Conservation (phyloP, 53 echinoderm and acorn worm genomes). For the Temnopleurus reevesii region DNA sequence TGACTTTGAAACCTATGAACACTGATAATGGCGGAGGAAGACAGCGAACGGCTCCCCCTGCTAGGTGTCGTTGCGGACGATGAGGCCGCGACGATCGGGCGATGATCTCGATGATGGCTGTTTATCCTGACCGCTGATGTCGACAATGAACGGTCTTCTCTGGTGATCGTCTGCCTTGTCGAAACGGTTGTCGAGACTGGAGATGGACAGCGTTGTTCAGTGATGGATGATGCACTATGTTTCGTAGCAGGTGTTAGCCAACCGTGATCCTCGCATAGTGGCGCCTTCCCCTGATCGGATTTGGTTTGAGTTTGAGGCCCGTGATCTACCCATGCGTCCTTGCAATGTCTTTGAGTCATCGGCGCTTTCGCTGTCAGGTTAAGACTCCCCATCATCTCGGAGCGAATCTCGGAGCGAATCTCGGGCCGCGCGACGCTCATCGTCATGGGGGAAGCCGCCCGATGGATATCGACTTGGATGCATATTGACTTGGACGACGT, state of each 20-base stretch:
- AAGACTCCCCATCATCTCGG: too few relatives aligned
- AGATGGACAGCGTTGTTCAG: neutral
- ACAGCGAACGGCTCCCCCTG: neutral
- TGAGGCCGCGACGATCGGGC: too few relatives aligned
- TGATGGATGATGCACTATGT: neutral
- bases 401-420: neutral
- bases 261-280: neutral
- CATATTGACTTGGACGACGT: neutral
- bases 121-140: too few relatives aligned
- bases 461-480: neutral
- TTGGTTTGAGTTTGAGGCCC: too few relatives aligned
- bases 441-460: neutral
- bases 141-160: too few relatives aligned
- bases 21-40: neutral
- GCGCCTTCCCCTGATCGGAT: neutral
- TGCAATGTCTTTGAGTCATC: neutral
- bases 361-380: too few relatives aligned
- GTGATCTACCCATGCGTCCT: neutral
- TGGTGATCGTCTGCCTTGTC: neutral
- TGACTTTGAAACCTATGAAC: neutral
- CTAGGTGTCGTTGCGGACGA: neutral
- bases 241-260: neutral
- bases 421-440: neutral
- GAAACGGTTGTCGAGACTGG: conserved; percentile 1
- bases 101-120: too few relatives aligned